Conservation (phyloP, 2,888 invertebrate species). For the Cephus pygmeus region DNA sequence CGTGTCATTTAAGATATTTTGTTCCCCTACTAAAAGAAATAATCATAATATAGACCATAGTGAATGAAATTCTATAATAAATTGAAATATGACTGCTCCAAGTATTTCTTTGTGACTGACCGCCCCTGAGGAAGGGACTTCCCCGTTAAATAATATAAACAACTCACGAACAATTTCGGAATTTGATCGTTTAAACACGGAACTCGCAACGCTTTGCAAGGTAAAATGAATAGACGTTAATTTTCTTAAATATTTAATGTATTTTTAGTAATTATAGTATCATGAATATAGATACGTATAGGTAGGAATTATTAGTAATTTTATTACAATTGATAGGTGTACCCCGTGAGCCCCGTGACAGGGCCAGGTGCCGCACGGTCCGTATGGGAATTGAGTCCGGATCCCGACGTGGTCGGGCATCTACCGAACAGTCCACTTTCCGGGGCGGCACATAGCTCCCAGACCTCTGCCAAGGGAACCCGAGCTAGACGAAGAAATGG, state of each 20-base stretch:
- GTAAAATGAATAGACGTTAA: slow-evolving; percentile 30
- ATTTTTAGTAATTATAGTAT: not conserved
- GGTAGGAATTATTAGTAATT: not conserved
- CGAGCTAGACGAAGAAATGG: slow-evolving; percentile 44
- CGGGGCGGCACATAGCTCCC: slow-evolving; percentile 48
- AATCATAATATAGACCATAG: not conserved
- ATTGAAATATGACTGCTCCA: not conserved
- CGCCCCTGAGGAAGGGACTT: slow-evolving; percentile 46
- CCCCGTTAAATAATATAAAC: slow-evolving; percentile 31
- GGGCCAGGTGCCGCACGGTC: slow-evolving; percentile 91
- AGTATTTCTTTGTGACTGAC: slow-evolving; percentile 54
- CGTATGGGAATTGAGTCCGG: slow-evolving; percentile 81
- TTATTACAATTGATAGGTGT: slow-evolving; percentile 45
- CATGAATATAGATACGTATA: too few species aligned
- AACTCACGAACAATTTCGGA: slow-evolving; percentile 49
- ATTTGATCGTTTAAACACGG: slow-evolving; percentile 58
- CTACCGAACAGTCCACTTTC: slow-evolving; percentile 61
- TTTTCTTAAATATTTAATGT: too few species aligned
- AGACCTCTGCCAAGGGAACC: slow-evolving; percentile 37
- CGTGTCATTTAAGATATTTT: not conserved
- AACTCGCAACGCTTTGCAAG: slow-evolving; percentile 63
- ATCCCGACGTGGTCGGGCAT: slow-evolving; percentile 64
- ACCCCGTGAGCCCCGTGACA: slow-evolving; percentile 67
- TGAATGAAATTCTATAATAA: not conserved
- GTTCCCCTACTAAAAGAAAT: not conserved